Evolutionary conservation across 2,888 invertebrate genomes (phyloP), one percentile per base, ranked within the genome.

Genomic region (Idaea straminata): DNA sequence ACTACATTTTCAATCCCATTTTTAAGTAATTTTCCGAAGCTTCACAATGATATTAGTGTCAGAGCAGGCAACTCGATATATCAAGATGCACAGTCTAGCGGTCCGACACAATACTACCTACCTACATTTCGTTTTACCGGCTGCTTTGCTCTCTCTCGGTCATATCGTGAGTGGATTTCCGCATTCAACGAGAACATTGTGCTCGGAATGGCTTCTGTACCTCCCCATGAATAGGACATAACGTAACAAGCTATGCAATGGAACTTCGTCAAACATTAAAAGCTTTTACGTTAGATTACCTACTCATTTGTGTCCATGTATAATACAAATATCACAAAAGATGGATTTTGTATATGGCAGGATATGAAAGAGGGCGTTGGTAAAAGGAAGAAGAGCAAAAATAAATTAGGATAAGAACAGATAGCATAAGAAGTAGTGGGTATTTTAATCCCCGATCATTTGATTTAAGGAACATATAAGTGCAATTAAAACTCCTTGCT

Each of bases 121-220:
- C 72, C 69, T 78, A 78, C 80, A 79, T 82, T 82, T 82, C 77
- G 77, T 81, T 82, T 79, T 73, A 72, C 78, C 68, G 75, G 72
- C 66, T 77, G 74, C 75, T 76, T 72, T 77, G 69, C 72, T 47
- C 47, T 47, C 71, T 70, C 72, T 69, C 76, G 80, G 79, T 85
- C 83, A 86, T 86, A 86, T 80, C 81, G 84, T 82, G 84, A 87
- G 86, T 87, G 86, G 81, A 86, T 87, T 85, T 84, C 84, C 85
- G 82, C 81, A 82, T 82, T 78, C 79, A 79, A 75, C 70, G 80
- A 78, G 79, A 81, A 81, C 81, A 83, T 83, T 83, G 83, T 81
- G 71, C 77, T 81, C 76, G 74, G 78, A 83, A 83, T 82, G 77
- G 78, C 80, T 80, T 74, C 75, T 77, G 72, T 76, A 73, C 77